Evolutionary conservation across 2,888 invertebrate genomes (phyloP).

Genomic region (Dilophus febrilis): DNA sequence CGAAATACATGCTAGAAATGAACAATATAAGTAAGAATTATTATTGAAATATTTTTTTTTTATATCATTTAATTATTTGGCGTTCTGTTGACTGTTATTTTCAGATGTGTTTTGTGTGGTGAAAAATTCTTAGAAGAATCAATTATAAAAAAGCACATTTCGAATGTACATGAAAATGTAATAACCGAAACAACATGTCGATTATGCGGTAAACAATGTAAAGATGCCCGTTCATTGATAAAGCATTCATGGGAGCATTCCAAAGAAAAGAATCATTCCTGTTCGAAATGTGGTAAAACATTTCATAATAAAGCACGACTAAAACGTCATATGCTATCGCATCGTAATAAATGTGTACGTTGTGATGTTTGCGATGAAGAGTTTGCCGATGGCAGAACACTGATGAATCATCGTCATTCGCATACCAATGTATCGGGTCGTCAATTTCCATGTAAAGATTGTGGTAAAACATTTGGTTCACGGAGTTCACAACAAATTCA

Average conservation of each 20-base stretch:
- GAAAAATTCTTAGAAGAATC: constrained; percentile 44
- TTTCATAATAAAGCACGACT: constrained; percentile 50
- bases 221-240: constrained; percentile 44
- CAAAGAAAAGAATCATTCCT: constrained; percentile 41
- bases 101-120: constrained; percentile 46
- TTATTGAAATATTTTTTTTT: not conserved
- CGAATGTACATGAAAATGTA: constrained; percentile 38
- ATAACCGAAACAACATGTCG: constrained; percentile 47
- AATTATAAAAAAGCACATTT: constrained; percentile 44
- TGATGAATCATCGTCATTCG: constrained; percentile 53
- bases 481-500: constrained; percentile 75
- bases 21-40: constrained; percentile 30
- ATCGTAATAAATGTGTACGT: constrained; percentile 49
- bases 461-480: constrained; percentile 74
- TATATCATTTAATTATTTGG: constrained; percentile 1
- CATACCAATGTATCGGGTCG: constrained; percentile 35
- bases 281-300: constrained; percentile 50
- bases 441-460: constrained; percentile 66
- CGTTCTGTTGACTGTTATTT: constrained; percentile 3
- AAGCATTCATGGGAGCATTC: constrained; percentile 56
- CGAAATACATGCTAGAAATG: constrained; percentile 52
- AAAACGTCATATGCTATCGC: constrained; percentile 51
- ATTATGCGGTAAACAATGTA: constrained; percentile 49
- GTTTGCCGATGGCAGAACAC: constrained; percentile 49
- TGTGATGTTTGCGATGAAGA: constrained; percentile 54